These are phyloP conservation scores for Rhopalosiphum nymphaeae DNA, from an alignment of 2,888 invertebrate species.

Conservation along the genomic window DNA sequence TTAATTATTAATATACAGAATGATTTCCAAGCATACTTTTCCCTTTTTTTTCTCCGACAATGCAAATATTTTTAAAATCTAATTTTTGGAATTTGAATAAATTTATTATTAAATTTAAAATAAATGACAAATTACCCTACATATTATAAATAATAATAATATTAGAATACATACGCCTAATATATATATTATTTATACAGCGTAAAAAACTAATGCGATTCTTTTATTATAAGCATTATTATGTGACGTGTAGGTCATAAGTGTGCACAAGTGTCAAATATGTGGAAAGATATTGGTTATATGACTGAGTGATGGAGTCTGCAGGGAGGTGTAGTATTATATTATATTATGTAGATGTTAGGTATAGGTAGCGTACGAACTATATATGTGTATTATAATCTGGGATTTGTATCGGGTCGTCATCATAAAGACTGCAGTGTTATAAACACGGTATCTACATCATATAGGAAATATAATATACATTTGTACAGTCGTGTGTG, in stretches of 20 bases:
- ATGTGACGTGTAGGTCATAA: not conserved
- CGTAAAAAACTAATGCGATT: not conserved
- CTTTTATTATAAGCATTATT: not conserved
- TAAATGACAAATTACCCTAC: too few relatives aligned
- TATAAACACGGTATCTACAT: not conserved
- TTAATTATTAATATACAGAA: not conserved
- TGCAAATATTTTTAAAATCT: too few relatives aligned
- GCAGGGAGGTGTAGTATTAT: not conserved
- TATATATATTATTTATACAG: not conserved
- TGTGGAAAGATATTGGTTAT: not conserved
- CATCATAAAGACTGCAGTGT: not conserved
- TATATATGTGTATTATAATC: not conserved
- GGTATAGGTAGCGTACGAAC: too few relatives aligned
- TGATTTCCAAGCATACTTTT: too few relatives aligned
- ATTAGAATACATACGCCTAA: not conserved
- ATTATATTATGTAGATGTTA: not conserved
- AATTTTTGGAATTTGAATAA: too few relatives aligned
- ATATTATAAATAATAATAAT: not conserved
- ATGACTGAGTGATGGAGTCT: not conserved
- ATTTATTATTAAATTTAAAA: too few relatives aligned
- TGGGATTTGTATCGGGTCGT: conserved; percentile 30
- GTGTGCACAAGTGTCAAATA: not conserved
- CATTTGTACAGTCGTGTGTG: conserved; percentile 13
- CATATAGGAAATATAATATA: conserved; percentile 4
- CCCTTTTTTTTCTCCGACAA: too few relatives aligned